Evolutionary conservation across 2,888 invertebrate species (phyloP).

Genomic region (Synergus laeviventris): DNA sequence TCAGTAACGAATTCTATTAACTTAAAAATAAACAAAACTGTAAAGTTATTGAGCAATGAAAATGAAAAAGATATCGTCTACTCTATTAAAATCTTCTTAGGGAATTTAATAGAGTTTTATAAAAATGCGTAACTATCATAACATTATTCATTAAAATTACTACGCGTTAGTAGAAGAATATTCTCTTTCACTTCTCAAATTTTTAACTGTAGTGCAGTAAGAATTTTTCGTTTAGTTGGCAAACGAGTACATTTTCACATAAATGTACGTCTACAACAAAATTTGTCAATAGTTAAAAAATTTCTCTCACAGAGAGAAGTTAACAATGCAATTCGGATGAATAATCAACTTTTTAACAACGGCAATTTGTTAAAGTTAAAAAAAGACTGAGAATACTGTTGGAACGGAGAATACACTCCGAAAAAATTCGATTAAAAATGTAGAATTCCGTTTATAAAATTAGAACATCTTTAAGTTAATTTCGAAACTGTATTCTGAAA

Average conservation of each 20-base stretch:
- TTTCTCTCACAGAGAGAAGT: constrained; percentile 38
- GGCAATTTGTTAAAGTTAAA: not conserved
- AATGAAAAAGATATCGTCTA: constrained; percentile 39
- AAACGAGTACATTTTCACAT: constrained; percentile 1
- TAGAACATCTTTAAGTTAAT: not conserved
- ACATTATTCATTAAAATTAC: constrained; percentile 67
- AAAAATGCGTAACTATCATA: constrained; percentile 49
- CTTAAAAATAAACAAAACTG: constrained; percentile 44
- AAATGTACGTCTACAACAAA: constrained; percentile 16
- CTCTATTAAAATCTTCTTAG: not conserved
- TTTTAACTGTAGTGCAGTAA: constrained; percentile 25
- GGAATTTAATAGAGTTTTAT: not conserved
- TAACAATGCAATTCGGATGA: constrained; percentile 29
- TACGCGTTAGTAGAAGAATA: constrained; percentile 72
- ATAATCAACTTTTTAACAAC: constrained; percentile 14
- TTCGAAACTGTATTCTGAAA: not conserved
- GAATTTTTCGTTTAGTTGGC: constrained; percentile 26
- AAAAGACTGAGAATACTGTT: too few species aligned
- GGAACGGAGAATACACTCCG: not conserved
- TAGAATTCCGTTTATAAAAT: not conserved
- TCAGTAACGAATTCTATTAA: not conserved
- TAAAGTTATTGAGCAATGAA: constrained; percentile 51
- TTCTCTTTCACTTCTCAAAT: constrained; percentile 56
- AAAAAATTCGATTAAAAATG: not conserved
- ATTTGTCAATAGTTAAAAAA: constrained; percentile 17